Base-by-base conservation (phyloP, 2,797 vertebrate species). In the Alauda arvensis region DNA sequence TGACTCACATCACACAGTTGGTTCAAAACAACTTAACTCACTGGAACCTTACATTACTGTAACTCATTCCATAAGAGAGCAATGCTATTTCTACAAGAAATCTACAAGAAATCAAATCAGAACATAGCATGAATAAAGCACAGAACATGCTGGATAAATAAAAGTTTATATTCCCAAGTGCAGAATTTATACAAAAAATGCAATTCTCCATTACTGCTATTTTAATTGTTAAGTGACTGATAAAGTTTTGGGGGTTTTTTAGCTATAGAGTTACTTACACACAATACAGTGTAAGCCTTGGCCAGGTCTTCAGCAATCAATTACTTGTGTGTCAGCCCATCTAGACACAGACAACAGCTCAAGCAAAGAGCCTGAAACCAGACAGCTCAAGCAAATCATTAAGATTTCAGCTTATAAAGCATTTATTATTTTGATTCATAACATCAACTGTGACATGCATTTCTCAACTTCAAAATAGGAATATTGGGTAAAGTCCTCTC, bases 11-110 rank as follows among this genome's bases (percentile, higher is more conserved):
- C 69, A 87, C 6, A 68, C 14, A 57, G 31, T 1, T 75, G 33
- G 45, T 65, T 88, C 76, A 84, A 79, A 93, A 83, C 83, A 93
- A 92, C 21, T 75, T 80, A 93, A 92, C 21, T 75, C 72, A 45
- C 37, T 33, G n/a, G 52, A 83, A 77, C 48, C 49, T 57, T 39
- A 34, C 26, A 23, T 12, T 34, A 34, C 31, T 16, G 21, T 28
- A 75, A 72, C 17, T n/a, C 24, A 28, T 16, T 83, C 53, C 0
- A 0, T 11, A 51, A 61, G 31, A 81, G 6, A n/a, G 14, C 8
- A 12, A 33, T 10, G 19, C 7, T 63, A 49, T n/a, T 62, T 33
- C 67, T 69, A 43, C 43, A 83, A 39, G n/a, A 83, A 67, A 78
- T 33, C 67, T 69, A 43, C 43, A 83, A 39, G n/a, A 83, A 67